Conservation (phyloP, 1,140 invertebrate species). For the Cotesia chilonis region DNA sequence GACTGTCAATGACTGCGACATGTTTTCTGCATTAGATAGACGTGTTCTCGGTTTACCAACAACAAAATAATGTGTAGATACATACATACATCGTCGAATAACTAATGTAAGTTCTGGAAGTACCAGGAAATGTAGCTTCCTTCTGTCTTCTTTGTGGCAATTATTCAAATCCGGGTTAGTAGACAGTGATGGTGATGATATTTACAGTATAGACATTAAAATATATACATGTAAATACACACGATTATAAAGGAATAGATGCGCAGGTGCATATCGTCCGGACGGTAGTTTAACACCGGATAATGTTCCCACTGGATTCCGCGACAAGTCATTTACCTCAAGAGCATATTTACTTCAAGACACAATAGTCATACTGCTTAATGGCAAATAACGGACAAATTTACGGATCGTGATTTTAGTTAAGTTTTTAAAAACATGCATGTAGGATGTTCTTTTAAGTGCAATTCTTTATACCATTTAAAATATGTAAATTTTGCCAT, state of each 20-base stretch:
- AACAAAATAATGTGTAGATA: constrained; percentile 41
- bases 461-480: too few relatives aligned
- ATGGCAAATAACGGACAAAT: not conserved
- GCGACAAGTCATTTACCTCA: constrained; percentile 22
- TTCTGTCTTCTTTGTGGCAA: constrained; percentile 39
- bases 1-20: constrained; percentile 47
- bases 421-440: too few relatives aligned
- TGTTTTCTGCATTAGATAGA: constrained; percentile 60
- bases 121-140: constrained; percentile 46
- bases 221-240: not conserved
- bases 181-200: not conserved
- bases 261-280: constrained; percentile 35
- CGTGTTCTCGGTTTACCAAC: constrained; percentile 57
- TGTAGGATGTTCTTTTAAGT: too few relatives aligned
- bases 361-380: not conserved
- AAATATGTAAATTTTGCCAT: too few relatives aligned
- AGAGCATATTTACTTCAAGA: not conserved
- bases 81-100: too few relatives aligned
- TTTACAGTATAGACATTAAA: not conserved
- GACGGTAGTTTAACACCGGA: constrained; percentile 17
- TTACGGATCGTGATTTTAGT: not conserved
- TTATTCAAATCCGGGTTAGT: constrained; percentile 40
- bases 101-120: constrained; percentile 6
- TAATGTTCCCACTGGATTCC: constrained; percentile 21
- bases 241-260: not conserved